Evolutionary conservation across 2,113 vertebrate genomes (phyloP).

Genomic region (Coracopsis vasa): DNA sequence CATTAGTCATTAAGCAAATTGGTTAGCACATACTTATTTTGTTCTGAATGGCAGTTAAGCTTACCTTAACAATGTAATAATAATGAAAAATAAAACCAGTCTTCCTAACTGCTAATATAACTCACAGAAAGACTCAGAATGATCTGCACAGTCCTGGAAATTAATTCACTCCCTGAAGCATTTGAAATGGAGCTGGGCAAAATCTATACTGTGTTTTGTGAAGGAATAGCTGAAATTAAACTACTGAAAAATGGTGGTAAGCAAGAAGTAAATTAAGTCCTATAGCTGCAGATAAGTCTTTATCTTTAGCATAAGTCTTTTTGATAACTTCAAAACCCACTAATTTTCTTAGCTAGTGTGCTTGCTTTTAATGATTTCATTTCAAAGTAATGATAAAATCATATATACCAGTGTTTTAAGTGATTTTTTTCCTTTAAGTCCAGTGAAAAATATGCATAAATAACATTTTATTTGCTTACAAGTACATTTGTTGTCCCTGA

Average conservation of each 20-base stretch:
- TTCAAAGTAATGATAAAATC: conserved; percentile 39
- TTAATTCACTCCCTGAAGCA: conserved; percentile 1
- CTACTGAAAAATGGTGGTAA: conserved; percentile 1
- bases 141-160: not conserved
- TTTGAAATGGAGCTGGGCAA: conserved; percentile 10
- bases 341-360: not conserved
- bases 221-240: conserved; percentile 6
- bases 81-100: not conserved
- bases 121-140: not conserved
- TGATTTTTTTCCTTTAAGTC: not conserved
- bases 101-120: not conserved
- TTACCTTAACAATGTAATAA: not conserved
- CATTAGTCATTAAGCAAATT: not conserved
- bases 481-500: not conserved
- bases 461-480: not conserved
- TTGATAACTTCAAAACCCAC: conserved; percentile 10
- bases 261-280: conserved; percentile 25
- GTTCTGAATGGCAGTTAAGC: not conserved
- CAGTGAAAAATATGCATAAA: not conserved
- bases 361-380: not conserved
- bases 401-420: not conserved
- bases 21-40: not conserved
- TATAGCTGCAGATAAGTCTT: not conserved
- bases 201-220: not conserved
- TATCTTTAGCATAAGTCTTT: conserved; percentile 12